These are phyloP conservation scores for Nephila pilipes DNA, from an alignment of 1,140 invertebrate genomes.

Conservation along the genomic window DNA sequence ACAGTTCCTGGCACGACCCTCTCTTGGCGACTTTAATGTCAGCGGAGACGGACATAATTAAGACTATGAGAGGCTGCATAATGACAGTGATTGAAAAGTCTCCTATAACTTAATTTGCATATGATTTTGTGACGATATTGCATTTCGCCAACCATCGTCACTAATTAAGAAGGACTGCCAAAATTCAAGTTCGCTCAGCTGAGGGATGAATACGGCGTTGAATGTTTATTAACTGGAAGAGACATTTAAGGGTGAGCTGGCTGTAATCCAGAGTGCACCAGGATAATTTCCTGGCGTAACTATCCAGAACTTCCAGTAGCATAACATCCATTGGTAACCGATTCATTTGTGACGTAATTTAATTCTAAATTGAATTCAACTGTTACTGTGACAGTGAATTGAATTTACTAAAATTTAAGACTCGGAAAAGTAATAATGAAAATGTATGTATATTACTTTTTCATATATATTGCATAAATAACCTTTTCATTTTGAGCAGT, in stretches of 20 bases:
- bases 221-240: neutral
- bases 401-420: too few relatives aligned
- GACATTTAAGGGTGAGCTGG: neutral
- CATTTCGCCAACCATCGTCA: neutral
- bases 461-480: too few relatives aligned
- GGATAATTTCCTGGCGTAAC: too few relatives aligned
- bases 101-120: conserved; percentile 4
- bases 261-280: too few relatives aligned
- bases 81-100: conserved; percentile 38
- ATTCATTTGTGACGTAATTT: too few relatives aligned
- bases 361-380: too few relatives aligned
- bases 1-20: neutral
- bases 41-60: neutral
- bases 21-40: neutral
- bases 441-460: too few relatives aligned
- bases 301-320: too few relatives aligned
- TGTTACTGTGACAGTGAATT: too few relatives aligned
- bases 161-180: neutral
- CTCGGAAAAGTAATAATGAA: too few relatives aligned
- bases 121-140: conserved; percentile 3
- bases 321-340: too few relatives aligned
- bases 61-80: neutral
- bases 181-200: neutral
- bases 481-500: too few relatives aligned
- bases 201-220: neutral